phyloP scores from a whole-genome alignment of 2,797 vertebrate species.

The Diglossa cyanea region DNA sequence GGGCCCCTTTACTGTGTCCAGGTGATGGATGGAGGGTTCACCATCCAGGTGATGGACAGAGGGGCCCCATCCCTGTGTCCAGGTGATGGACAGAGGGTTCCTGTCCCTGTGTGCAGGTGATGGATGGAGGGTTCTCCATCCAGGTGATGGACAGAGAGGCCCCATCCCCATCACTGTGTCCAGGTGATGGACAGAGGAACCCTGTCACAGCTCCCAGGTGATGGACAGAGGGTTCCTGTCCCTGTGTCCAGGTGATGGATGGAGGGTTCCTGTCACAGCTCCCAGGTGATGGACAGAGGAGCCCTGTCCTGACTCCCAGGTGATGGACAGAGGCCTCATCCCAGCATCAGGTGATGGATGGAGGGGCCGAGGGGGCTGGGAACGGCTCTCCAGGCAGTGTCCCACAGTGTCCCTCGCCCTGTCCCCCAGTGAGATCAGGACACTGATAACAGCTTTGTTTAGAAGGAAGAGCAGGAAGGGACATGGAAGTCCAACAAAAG shows the following conservation, averaged over 20 bases:
- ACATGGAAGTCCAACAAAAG: slow-evolving; percentile 41
- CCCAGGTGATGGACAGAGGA: not conserved
- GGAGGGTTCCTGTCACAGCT: fast-evolving
- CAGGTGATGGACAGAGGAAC: not conserved
- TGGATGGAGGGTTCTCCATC: fast-evolving
- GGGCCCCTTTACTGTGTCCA: not conserved
- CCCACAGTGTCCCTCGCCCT: not conserved
- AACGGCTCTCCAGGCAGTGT: not conserved
- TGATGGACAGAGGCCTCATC: not conserved
- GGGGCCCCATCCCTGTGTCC: not conserved
- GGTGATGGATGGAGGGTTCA: not conserved
- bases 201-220: too few species aligned
- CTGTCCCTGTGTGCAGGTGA: not conserved
- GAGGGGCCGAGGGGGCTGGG: not conserved
- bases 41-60: not conserved
- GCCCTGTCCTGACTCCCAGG: not conserved
- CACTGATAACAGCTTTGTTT: slow-evolving; percentile 59
- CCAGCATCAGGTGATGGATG: not conserved
- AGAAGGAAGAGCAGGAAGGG: slow-evolving; percentile 64
- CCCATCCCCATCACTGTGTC: too few species aligned
- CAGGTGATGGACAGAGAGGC: not conserved
- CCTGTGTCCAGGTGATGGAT: not conserved
- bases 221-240: fast-evolving
- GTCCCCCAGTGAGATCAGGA: slow-evolving; percentile 3
- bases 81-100: not conserved